phyloP scores from a whole-genome alignment of 2,113 vertebrate species.

The Mustelus asterias region DNA sequence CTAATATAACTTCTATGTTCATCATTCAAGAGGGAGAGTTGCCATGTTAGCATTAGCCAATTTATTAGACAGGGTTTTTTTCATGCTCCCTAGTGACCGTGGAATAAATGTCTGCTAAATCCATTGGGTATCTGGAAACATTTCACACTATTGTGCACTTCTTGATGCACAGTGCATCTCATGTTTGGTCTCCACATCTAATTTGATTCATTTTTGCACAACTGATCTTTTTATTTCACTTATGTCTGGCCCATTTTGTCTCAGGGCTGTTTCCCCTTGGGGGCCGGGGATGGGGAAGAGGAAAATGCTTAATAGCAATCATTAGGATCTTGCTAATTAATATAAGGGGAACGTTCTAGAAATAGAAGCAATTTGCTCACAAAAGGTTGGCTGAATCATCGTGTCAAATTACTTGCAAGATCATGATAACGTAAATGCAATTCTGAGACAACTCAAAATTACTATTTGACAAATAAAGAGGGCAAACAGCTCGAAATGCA shows the following conservation, averaged over 20 bases:
- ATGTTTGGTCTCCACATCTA: background rate
- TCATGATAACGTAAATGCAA: background rate
- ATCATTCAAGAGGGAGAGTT: background rate
- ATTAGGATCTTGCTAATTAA: background rate
- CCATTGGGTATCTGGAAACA: background rate
- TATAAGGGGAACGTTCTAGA: background rate
- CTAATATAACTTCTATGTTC: background rate
- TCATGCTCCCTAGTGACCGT: background rate
- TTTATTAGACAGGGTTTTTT: background rate
- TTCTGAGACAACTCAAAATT: background rate
- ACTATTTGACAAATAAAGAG: background rate
- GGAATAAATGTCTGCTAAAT: background rate
- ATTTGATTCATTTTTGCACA: slow-evolving; percentile 17
- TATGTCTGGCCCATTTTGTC: slow-evolving; percentile 14
- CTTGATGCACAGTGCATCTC: background rate
- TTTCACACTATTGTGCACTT: background rate
- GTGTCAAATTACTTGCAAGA: background rate
- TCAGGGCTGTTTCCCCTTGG: background rate
- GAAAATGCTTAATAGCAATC: background rate
- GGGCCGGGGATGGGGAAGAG: background rate
- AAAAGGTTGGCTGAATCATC: background rate
- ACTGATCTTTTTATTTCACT: background rate
- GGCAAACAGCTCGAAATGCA: background rate
- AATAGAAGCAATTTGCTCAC: background rate
- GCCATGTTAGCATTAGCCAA: background rate